Base-by-base conservation (phyloP, 2,888 invertebrate genomes). In the Alviniconcha strummeri region DNA sequence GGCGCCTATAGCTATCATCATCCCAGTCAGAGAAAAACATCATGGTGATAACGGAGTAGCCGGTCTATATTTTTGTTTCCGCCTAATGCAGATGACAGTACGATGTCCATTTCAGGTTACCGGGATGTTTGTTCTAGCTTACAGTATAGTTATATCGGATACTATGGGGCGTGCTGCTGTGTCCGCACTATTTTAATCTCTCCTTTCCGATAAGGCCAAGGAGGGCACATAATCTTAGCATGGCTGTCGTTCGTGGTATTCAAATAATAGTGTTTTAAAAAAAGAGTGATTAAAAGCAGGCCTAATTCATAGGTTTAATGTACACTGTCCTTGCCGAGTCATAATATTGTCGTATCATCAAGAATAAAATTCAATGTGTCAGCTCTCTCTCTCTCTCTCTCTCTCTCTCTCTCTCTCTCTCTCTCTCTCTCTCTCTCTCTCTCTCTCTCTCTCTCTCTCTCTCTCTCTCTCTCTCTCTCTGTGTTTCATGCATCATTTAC, bases 391-490 rank as follows among this genome's bases (percentile, higher is more conserved):
- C 36, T 64, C 64, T 64, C 64, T 64, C 64, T 64, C 64, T 15
- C 15, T 64, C 64, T 64, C 64, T 64, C 11, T 64, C 64, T 64
- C 64, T 64, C 11, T 64, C 64, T 64, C 64, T 64, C 11, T 64
- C 64, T 64, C 64, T 64, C 11, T 64, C 64, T 64, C 64, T 64
- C 11, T 15, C 64, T 64, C 64, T 64, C 64, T 64, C 64, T 64
- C 64, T 64, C 64, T 64, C 64, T 64, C 64, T 64, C 64, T 64
- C 64, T 64, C 64, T 64, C 64, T 64, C 64, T 64, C 64, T 64
- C 64, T 64, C 64, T 64, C 64, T 64, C 64, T 64, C 64, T 64
- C 64, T 64, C 64, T 64, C 64, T 64, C 64, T 64, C 64, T 64
- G 64, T 64, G 11, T 64, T 9, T 64, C 64, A 13, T 9, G 9